phyloP scores from a whole-genome alignment of 1,140 invertebrate species.

The Penaeus japonicus region DNA sequence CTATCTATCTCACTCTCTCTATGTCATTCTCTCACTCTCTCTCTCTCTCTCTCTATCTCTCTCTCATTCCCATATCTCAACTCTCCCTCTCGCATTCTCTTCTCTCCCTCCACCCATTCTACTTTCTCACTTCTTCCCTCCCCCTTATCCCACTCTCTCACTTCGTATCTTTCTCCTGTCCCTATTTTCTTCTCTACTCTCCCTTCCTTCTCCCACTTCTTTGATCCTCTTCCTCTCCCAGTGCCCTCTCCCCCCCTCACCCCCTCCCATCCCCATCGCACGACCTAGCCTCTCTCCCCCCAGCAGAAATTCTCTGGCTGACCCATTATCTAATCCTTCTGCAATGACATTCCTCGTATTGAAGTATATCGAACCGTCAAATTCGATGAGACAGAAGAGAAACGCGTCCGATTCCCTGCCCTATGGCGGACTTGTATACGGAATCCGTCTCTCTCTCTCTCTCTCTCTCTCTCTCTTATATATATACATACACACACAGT shows the following conservation, averaged over 20 bases:
- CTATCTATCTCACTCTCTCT: too few species aligned
- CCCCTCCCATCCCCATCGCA: background rate
- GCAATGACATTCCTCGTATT: background rate
- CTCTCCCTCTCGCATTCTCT: too few species aligned
- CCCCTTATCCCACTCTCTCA: background rate
- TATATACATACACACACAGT: background rate
- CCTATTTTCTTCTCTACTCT: background rate
- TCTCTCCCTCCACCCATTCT: too few species aligned
- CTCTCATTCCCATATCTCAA: too few species aligned
- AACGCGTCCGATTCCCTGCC: background rate
- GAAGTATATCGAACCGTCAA: background rate
- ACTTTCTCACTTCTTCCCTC: background rate
- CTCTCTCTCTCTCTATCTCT: too few species aligned
- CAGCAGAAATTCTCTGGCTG: background rate
- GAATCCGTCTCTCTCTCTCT: background rate
- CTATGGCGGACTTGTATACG: too few species aligned
- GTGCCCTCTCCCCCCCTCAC: background rate
- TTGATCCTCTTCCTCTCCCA: background rate
- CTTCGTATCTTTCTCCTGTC: background rate
- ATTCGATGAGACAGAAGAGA: background rate
- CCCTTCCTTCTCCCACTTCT: background rate
- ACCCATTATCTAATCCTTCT: background rate
- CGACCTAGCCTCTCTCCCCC: too few species aligned
- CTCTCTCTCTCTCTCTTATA: background rate
- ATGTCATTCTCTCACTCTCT: too few species aligned